These are phyloP conservation scores for Rattus rattus DNA, from an alignment of 2,113 vertebrate species.

Conservation along the genomic window DNA sequence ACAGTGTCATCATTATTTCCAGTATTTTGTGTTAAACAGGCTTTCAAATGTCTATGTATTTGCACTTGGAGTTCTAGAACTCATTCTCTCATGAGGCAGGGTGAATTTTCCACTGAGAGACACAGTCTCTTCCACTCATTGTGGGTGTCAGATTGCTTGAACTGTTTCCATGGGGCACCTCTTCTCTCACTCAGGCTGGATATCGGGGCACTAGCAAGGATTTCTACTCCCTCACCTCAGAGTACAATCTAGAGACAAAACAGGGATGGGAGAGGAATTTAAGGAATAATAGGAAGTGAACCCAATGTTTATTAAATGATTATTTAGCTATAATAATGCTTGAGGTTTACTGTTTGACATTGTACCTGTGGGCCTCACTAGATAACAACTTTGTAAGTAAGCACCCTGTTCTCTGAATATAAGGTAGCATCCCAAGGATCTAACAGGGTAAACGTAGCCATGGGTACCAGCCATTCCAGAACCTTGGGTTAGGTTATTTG, in stretches of 20 bases:
- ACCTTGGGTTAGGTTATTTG: neutral
- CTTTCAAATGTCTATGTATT: neutral
- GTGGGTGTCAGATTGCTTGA: neutral
- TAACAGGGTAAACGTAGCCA: neutral
- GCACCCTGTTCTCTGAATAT: neutral
- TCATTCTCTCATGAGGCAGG: neutral
- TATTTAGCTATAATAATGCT: neutral
- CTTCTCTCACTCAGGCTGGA: conserved; percentile 1
- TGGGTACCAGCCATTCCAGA: neutral
- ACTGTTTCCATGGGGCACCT: neutral
- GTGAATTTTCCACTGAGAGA: neutral
- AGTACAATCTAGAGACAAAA: neutral
- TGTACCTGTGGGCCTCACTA: neutral
- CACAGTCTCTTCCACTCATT: neutral
- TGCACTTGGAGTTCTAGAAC: neutral
- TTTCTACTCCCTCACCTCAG: neutral
- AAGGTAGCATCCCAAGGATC: neutral
- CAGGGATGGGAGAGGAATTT: neutral
- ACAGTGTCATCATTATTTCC: neutral
- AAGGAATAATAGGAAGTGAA: neutral
- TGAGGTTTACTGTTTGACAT: neutral
- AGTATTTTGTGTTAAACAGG: neutral
- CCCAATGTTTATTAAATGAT: neutral
- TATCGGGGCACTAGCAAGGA: neutral
- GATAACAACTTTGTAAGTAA: neutral